phyloP scores from a whole-genome alignment of 2,113 vertebrate genomes.

The Petrocephalus microphthalmus region DNA sequence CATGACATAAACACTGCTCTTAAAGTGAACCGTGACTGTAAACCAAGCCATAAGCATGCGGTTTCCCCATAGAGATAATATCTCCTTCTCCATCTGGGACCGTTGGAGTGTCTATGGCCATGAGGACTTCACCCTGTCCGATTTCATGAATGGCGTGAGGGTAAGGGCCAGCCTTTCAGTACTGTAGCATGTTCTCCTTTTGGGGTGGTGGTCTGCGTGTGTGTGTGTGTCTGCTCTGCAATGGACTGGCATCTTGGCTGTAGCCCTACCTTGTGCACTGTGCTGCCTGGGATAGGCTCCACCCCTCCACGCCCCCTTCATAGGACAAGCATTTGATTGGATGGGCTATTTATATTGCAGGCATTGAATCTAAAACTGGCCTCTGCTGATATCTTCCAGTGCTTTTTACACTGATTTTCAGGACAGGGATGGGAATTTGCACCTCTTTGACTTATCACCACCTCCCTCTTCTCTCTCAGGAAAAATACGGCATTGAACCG shows the following conservation, averaged over 20 bases:
- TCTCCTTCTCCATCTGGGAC: conserved; percentile 97
- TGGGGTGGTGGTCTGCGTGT: neutral
- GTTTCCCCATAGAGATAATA: conserved; percentile 72
- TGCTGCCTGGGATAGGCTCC: neutral
- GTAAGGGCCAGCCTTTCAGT: conserved; percentile 55
- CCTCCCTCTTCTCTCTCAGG: conserved; percentile 56
- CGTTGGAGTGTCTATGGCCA: conserved; percentile 86
- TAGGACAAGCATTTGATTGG: neutral
- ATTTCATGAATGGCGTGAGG: conserved; percentile 91
- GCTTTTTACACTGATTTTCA: neutral
- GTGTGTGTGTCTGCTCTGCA: neutral
- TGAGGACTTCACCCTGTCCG: conserved; percentile 88
- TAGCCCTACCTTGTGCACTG: neutral
- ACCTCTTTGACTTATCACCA: neutral
- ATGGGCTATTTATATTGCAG: neutral
- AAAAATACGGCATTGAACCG: conserved; percentile 92
- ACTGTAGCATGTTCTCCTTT: neutral
- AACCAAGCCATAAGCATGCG: neutral
- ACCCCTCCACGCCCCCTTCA: neutral
- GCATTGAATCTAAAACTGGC: neutral
- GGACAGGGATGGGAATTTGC: neutral
- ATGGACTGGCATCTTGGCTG: neutral
- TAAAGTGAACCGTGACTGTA: too few relatives aligned
- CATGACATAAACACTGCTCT: neutral
- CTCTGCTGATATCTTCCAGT: neutral